phyloP scores from a whole-genome alignment of 2,113 vertebrate genomes.

The Odocoileus hemionus region DNA sequence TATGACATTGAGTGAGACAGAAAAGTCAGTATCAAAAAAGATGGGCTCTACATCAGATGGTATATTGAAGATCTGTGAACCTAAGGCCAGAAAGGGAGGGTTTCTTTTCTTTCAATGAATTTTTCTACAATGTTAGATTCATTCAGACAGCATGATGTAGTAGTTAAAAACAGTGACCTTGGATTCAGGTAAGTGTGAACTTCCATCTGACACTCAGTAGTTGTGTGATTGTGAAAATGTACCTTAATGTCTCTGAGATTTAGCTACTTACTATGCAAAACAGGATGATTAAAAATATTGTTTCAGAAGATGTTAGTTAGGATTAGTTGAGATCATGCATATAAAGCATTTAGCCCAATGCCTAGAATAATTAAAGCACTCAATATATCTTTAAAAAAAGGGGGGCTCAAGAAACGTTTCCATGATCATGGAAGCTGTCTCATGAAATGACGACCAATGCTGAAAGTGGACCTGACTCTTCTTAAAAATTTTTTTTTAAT shows the following conservation, averaged over 20 bases:
- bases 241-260: not conserved
- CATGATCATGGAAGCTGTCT: conserved; percentile 75
- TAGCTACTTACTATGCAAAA: not conserved
- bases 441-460: conserved; percentile 66
- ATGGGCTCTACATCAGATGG: not conserved
- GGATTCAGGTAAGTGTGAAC: not conserved
- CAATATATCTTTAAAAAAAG: not conserved
- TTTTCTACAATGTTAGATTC: not conserved
- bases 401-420: conserved; percentile 71
- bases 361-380: not conserved
- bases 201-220: not conserved
- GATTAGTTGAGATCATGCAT: not conserved
- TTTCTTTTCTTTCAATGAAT: not conserved
- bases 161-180: not conserved
- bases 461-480: conserved; percentile 18
- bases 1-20: conserved; percentile 56
- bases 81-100: not conserved
- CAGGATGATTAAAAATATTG: not conserved
- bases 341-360: not conserved
- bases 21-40: conserved; percentile 35
- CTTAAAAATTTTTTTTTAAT: not conserved
- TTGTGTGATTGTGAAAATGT: not conserved
- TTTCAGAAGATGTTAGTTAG: not conserved
- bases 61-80: not conserved
- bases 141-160: not conserved